These are phyloP conservation scores for Heterodera carotae DNA, from an alignment of 1,140 invertebrate genomes.

Conservation along the genomic window DNA sequence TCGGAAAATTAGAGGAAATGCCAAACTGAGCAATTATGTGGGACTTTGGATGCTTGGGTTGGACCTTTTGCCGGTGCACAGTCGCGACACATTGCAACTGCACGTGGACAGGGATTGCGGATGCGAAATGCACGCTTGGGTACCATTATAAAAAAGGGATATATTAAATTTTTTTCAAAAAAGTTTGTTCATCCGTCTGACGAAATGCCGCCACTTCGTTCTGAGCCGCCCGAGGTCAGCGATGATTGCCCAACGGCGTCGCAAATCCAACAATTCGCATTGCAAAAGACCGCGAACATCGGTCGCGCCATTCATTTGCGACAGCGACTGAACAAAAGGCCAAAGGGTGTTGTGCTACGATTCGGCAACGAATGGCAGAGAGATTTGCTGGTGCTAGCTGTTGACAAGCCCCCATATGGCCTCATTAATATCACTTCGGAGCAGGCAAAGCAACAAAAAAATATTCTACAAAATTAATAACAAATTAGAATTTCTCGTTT, in stretches of 20 bases:
- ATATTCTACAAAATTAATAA: too few relatives aligned
- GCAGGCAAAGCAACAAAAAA: background rate
- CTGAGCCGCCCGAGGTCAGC: background rate
- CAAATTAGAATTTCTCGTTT: too few relatives aligned
- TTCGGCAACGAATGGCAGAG: background rate
- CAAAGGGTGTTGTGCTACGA: background rate
- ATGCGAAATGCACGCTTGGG: slow-evolving; percentile 22
- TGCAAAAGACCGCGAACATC: background rate
- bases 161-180: too few relatives aligned
- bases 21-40: background rate
- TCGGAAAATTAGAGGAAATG: background rate
- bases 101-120: slow-evolving; percentile 11
- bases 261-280: background rate
- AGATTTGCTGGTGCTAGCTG: background rate
- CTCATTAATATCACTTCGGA: background rate
- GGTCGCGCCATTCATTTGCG: background rate
- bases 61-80: slow-evolving; percentile 4
- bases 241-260: background rate
- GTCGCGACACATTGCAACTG: background rate
- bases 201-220: background rate
- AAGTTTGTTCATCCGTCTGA: background rate
- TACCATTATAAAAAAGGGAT: too few relatives aligned
- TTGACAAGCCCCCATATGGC: background rate
- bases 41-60: slow-evolving; percentile 19
- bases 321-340: background rate